Evolutionary conservation across 2,797 vertebrate species (phyloP), one percentile per base, ranked within the genome.

Genomic region (Lateolabrax maculatus): DNA sequence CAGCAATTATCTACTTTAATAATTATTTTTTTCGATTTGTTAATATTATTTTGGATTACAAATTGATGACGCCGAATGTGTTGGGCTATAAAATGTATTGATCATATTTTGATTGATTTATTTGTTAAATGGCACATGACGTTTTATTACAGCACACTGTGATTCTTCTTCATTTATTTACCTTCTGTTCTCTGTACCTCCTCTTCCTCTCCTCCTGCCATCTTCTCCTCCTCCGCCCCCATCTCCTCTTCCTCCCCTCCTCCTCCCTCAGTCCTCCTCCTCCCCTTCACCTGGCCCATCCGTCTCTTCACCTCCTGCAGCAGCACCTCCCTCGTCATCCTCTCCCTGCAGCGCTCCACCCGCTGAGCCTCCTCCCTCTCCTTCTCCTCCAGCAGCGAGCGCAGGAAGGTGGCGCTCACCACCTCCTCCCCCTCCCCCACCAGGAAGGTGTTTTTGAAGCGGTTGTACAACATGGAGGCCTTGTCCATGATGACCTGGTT

Each of bases 381-480:
- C 67, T 93, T 94, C 82, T 95, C 92, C 84, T 92, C 66, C 83
- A 94, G 96, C 76, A 99, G 95, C 2, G 97, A 96, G 77, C 95
- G 96, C 85, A 98, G 96, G 84, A 97, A 95, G 73, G 96, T 91
- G 71, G 96, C 95, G 12, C 97, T 97, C 90, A 98, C 96, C 87
- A 97, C 94, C 87, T 97, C 97, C 90, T 98, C 96, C 8, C 96
- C 96, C 90, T 97, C 97, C 41, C 97, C 97, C 77, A 97, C 93
- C 66, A 99, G 96, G 94, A 96, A 99, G 93, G 97, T 95, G 77
- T 97, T 97, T 78, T 99, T 99, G 91, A 99, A 98, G 89, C 98
- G 97, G 93, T 97, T 97, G 88, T 99, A 99, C 0, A 99, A 84
- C 98, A 99, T 99, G n/a, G 97, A 97, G 43, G 98, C 96, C 77